phyloP scores from a whole-genome alignment of 2,113 vertebrate species.

The Lepidothrix coronata region DNA sequence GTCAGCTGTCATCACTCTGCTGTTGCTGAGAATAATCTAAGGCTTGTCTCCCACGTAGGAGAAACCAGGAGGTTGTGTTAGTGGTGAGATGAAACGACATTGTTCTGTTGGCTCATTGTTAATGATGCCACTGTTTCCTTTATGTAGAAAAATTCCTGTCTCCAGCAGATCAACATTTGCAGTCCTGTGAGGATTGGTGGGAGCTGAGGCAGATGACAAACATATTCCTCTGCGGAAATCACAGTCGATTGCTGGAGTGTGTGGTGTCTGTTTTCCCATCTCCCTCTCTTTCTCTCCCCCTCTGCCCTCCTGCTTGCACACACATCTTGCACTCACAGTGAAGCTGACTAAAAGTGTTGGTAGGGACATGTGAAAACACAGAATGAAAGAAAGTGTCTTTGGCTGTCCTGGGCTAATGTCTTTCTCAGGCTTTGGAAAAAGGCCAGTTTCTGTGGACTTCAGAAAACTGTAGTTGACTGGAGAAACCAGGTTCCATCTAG shows the following conservation, averaged over 20 bases:
- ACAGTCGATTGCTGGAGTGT: background rate
- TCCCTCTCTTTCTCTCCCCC: background rate
- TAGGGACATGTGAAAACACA: background rate
- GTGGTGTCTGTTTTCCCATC: background rate
- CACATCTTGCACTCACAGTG: too few relatives aligned
- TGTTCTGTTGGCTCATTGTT: background rate
- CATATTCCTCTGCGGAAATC: background rate
- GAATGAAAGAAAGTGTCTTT: background rate
- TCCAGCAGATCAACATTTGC: background rate
- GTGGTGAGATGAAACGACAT: background rate
- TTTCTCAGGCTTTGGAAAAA: background rate
- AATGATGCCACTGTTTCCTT: slow-evolving; percentile 3
- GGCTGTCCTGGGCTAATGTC: background rate
- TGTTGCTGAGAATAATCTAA: slow-evolving; percentile 29
- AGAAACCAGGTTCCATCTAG: background rate
- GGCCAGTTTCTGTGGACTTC: background rate
- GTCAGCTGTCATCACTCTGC: slow-evolving; percentile 58
- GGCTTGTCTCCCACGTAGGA: background rate
- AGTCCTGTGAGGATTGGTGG: background rate
- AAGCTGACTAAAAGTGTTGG: background rate
- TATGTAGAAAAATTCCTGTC: background rate
- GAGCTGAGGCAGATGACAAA: background rate
- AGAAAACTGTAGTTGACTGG: background rate
- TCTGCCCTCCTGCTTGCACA: background rate
- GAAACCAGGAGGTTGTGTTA: background rate